A percentile compares a stretch with the other conserved stretches of the same genome.
Conservation (phyloP, 2,797 vertebrate genomes). For the Poeciliopsis presidionis region DNA sequence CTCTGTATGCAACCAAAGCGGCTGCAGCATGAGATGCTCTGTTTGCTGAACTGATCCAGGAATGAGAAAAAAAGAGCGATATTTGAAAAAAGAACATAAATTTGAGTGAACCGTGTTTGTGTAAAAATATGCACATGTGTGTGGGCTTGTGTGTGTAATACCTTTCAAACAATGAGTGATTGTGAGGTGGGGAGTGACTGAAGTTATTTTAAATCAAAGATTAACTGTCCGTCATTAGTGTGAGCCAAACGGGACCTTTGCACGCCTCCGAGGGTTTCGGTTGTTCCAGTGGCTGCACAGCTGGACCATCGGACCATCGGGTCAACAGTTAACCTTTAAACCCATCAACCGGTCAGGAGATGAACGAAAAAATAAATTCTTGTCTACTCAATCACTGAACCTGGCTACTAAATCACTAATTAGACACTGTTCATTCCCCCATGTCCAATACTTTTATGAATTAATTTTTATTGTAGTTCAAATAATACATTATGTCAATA, state of each 20-base stretch:
- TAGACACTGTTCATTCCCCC: neutral
- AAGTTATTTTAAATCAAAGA: constrained; percentile 61
- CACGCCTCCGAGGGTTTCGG: constrained; percentile 14
- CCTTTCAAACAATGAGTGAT: neutral
- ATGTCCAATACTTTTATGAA: neutral
- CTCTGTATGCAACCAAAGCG: neutral
- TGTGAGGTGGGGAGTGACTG: neutral
- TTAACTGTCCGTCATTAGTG: constrained; percentile 59
- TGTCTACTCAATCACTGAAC: constrained; percentile 45
- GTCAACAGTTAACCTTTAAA: constrained; percentile 67
- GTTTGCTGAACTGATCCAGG: neutral
- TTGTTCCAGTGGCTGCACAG: constrained; percentile 58
- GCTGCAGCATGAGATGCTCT: neutral
- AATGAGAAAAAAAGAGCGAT: neutral
- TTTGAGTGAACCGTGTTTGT: neutral
- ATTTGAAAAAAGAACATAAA: neutral
- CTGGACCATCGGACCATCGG: constrained; percentile 28
- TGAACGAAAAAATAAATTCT: constrained; percentile 11
- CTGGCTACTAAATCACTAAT: neutral
- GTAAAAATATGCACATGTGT: neutral
- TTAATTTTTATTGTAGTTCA: neutral
- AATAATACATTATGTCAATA: neutral
- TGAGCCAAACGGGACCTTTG: constrained; percentile 47
- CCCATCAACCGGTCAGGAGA: constrained; percentile 22
- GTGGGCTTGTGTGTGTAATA: neutral